Evolutionary conservation across 1,140 invertebrate species (phyloP).

Genomic region (Apis laboriosa): DNA sequence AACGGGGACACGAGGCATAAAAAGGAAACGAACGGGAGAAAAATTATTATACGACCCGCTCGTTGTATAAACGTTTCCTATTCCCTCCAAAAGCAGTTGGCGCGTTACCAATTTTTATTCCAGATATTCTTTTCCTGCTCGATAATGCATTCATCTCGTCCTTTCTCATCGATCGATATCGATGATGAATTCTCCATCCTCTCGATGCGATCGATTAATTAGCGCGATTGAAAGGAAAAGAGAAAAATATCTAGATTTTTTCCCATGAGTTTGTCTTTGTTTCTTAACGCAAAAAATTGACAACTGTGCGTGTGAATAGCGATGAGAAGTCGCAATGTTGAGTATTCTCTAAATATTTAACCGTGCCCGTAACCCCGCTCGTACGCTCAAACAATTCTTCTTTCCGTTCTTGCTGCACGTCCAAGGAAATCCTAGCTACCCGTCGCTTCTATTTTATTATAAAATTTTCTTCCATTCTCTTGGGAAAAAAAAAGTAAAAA

Average conservation of each 20-base stretch:
- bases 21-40: neutral
- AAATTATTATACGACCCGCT: neutral
- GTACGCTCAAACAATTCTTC: conserved; percentile 20
- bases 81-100: neutral
- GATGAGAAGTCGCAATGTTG: conserved; percentile 1
- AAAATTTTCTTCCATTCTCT: conserved; percentile 24
- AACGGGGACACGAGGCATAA: neutral
- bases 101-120: neutral
- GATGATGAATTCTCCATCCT: neutral
- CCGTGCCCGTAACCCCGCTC: neutral
- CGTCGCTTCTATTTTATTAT: neutral
- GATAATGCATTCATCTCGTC: too few species aligned
- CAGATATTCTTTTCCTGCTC: too few species aligned
- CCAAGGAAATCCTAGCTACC: conserved; percentile 30
- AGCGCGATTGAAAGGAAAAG: neutral
- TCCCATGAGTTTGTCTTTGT: neutral
- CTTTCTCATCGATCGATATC: neutral
- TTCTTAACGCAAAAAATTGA: neutral
- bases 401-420: neutral
- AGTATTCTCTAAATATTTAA: conserved; percentile 47
- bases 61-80: conserved; percentile 8
- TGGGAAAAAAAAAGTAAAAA: neutral
- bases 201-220: neutral
- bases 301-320: neutral
- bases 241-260: too few species aligned